Evolutionary conservation across 2,888 invertebrate genomes (phyloP).

Genomic region (Cheilosia grossa): DNA sequence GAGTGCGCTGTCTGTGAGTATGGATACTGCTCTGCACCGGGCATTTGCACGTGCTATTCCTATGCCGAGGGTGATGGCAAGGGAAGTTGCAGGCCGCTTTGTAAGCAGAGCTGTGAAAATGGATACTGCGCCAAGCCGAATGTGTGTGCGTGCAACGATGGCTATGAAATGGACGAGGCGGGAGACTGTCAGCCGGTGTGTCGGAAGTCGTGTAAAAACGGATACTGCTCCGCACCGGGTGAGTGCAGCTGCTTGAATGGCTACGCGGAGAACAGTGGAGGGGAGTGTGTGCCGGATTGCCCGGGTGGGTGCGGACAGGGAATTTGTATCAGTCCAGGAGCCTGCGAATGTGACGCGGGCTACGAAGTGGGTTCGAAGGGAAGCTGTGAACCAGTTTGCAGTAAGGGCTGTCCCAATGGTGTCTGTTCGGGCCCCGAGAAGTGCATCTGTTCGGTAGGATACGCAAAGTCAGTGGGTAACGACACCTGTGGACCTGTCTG

Average conservation of each 20-base stretch:
- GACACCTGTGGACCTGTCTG: constrained; percentile 78
- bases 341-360: constrained; percentile 81
- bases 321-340: constrained; percentile 77
- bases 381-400: constrained; percentile 84
- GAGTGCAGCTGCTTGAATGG: constrained; percentile 83
- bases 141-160: constrained; percentile 85
- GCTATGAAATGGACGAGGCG: constrained; percentile 82
- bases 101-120: constrained; percentile 78
- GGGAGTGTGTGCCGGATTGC: constrained; percentile 76
- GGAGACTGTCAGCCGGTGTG: constrained; percentile 75
- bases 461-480: constrained; percentile 77
- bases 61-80: constrained; percentile 75
- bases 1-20: constrained; percentile 78
- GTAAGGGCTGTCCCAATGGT: constrained; percentile 81
- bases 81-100: constrained; percentile 79
- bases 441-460: constrained; percentile 88
- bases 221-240: constrained; percentile 78
- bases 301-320: constrained; percentile 76
- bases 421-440: constrained; percentile 85
- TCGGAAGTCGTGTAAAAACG: constrained; percentile 78
- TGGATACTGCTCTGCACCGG: constrained; percentile 79
- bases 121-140: constrained; percentile 84
- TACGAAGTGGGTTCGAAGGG: constrained; percentile 77
- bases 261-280: constrained; percentile 80
- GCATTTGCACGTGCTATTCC: constrained; percentile 78